Evolutionary conservation across 2,113 vertebrate genomes (phyloP), one percentile per base, ranked within the genome.

Genomic region (Platichthys flesus): DNA sequence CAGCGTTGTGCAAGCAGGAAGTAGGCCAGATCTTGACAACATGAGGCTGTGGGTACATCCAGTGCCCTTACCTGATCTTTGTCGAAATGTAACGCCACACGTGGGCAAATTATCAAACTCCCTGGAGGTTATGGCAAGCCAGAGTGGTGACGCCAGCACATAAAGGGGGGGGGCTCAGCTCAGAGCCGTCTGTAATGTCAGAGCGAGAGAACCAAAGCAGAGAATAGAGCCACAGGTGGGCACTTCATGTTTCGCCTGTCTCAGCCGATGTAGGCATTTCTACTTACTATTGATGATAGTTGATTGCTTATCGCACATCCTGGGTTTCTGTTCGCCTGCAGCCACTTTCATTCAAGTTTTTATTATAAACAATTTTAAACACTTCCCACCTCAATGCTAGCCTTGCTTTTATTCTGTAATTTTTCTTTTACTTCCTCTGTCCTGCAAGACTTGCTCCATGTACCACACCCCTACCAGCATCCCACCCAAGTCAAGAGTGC

Each of bases 211-310:
- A 86, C 72, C 78, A 77, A 82, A 31, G 71, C 72, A 76, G 71
- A 79, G 83, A 93, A 87, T 79, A 78, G 90, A 88, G 68, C 90
- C 83, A 78, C 89, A 91, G 89, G 91, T 89, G 90, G 85, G 81
- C 83, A 74, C 82, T 78, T 89, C 82, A 75, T 87, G 72, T 85
- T 76, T 68, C 26, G 47, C 74, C 69, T 10, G 49, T 28, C 59
- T 52, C 74, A 14, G 73, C 74, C 69, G 24, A 55, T 42, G 62
- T 74, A 85, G 40, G 57, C 61, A 65, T 83, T 74, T 83, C 66
- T 80, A 67, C 79, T 84, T 59, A 21, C 72, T 75, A 68, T 58
- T 91, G 82, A 82, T 87, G 80, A 90, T 65, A 86, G 78, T 85
- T 85, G 84, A 89, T 89, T 90, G 85, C 77, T 78, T 71, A 52